A percentile compares a stretch with the other conserved stretches of the same genome.
phyloP scores from a whole-genome alignment of 2,797 vertebrate species.

The Danio choprae region DNA sequence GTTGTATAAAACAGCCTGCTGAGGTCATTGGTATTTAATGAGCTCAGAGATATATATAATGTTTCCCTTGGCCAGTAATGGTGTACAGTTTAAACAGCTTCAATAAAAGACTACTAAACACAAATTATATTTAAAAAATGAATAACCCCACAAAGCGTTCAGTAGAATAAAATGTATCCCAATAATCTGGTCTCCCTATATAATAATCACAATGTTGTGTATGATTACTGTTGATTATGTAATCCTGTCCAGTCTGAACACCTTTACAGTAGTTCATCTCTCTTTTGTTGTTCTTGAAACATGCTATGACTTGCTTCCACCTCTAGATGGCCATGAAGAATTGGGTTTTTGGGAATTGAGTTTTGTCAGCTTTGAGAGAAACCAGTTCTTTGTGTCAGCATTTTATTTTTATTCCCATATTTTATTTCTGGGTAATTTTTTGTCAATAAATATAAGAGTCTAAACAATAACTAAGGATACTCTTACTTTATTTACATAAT shows the following conservation, averaged over 20 bases:
- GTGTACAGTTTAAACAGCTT: background rate
- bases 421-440: background rate
- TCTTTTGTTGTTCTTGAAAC: background rate
- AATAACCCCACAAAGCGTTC: background rate
- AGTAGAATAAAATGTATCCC: too few species aligned
- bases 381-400: too few species aligned
- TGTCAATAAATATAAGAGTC: too few species aligned
- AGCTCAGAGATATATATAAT: too few species aligned
- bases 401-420: background rate
- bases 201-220: too few species aligned
- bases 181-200: background rate
- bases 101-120: background rate
- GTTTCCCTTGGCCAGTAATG: background rate
- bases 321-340: slow-evolving; percentile 55
- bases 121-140: background rate
- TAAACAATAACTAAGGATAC: too few species aligned
- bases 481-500: background rate
- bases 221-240: background rate
- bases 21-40: background rate
- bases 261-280: too few species aligned
- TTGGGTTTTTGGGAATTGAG: background rate
- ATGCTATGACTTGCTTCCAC: background rate
- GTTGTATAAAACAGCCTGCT: too few species aligned
- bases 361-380: too few species aligned
- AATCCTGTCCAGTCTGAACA: background rate